Percentiles rank a stretch among this genome's conserved stretches.
These are phyloP conservation scores for Sebastes goodei DNA, from an alignment of 2,797 vertebrate species.

Conservation along the genomic window DNA sequence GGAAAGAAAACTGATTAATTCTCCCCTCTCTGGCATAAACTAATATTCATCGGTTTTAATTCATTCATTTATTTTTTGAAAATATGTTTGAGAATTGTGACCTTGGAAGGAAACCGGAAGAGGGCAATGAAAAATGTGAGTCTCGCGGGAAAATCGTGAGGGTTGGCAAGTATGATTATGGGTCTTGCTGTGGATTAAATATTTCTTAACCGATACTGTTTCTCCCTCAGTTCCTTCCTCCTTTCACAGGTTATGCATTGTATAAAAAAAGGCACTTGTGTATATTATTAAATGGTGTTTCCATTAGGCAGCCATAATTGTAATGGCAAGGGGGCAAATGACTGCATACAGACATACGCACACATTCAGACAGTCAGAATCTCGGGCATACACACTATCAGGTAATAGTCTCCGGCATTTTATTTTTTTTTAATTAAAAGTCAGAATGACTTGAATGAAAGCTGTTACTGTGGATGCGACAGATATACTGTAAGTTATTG, in stretches of 20 bases:
- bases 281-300: conserved; percentile 59
- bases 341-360: background rate
- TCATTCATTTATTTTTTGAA: too few species aligned
- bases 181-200: background rate
- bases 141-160: too few species aligned
- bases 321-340: conserved; percentile 20
- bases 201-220: background rate
- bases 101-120: too few species aligned
- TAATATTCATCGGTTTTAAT: too few species aligned
- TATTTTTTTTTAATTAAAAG: conserved; percentile 62
- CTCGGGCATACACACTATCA: background rate
- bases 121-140: too few species aligned
- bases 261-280: background rate
- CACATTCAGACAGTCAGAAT: conserved; percentile 5
- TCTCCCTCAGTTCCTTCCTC: background rate
- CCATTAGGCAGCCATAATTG: conserved; percentile 57
- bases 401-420: conserved; percentile 38
- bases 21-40: too few species aligned
- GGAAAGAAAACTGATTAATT: too few species aligned
- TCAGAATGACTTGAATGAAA: conserved; percentile 42
- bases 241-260: background rate
- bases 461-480: conserved; percentile 27
- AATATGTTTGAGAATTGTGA: too few species aligned
- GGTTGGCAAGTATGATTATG: too few species aligned
- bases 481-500: conserved; percentile 52